Base-by-base conservation (phyloP, 2,888 invertebrate species). In the Spialia ferax region DNA sequence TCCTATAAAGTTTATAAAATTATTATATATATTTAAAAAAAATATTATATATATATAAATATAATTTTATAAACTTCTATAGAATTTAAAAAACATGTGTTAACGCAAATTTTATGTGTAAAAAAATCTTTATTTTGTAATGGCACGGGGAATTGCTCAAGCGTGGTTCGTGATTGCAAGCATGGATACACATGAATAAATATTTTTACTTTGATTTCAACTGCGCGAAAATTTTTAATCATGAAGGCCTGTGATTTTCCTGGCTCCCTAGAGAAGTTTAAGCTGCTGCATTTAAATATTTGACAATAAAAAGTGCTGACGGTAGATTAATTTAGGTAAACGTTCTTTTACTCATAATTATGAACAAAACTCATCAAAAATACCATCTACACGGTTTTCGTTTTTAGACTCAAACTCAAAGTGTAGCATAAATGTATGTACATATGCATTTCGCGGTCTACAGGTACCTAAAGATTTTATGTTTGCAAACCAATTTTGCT, bases 111-210 rank as follows among this genome's bases (percentile, higher is more conserved):
- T 54, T 50, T 50, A 38, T 38, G n/a, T 50, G 22, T 22, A 50
- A 23, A 54, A 63, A 54, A 54, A 18, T 63, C 5, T 38, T 63
- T 63, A 29, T 22, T 63, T 38, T 23, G 26, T 54, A 54, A 63
- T 29, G 52, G 38, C 38, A 38, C 62, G 15, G 54, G 23, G 38
- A 38, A 54, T 52, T 63, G 54, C 32, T 63, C 54, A 26, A 48
- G 54, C 54, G 54, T 52, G 52, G 26, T 26, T 52, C 52, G 18
- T 26, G 45, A 60, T 60, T 48, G 45, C 60, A 60, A 48, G 60
- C 26, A 45, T 48, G 29, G 60, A 48, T 52, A 23, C 62, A 63
- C 54, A 22, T 15, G 52, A 52, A 63, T 63, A 38, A 63, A 63
- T 54, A 54, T 38, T 61, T n/a, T 50, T 61, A 32, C 32, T 42